These are phyloP conservation scores for Oncorhynchus tshawytscha DNA, from an alignment of 2,113 vertebrate genomes.

Conservation along the genomic window DNA sequence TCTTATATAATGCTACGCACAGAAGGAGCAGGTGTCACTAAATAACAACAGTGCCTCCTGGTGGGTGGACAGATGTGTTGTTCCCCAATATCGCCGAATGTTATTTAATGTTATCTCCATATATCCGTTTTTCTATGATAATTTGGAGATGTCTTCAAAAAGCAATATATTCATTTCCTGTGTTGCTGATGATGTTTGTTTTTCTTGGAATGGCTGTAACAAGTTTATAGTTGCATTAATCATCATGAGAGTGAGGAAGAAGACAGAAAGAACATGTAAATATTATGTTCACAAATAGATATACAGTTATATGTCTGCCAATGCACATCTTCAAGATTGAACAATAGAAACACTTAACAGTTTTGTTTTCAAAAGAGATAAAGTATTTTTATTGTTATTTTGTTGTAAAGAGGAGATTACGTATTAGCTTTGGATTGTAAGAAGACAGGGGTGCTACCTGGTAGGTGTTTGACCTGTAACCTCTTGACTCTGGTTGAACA, in stretches of 20 bases:
- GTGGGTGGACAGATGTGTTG: constrained; percentile 68
- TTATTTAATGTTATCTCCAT: constrained; percentile 51
- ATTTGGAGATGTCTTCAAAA: constrained; percentile 61
- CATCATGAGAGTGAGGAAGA: constrained; percentile 34
- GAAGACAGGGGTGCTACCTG: constrained; percentile 26
- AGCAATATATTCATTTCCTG: constrained; percentile 70
- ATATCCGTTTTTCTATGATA: constrained; percentile 38
- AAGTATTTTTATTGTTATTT: constrained; percentile 65
- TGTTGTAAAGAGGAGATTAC: constrained; percentile 63
- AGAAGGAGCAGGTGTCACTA: constrained; percentile 43
- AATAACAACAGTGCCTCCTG: constrained; percentile 70
- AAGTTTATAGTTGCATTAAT: constrained; percentile 20
- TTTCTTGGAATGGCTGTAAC: constrained; percentile 36
- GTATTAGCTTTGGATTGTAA: constrained; percentile 49
- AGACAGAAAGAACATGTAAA: constrained; percentile 18
- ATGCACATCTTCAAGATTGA: constrained; percentile 36
- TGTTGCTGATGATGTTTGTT: constrained; percentile 51
- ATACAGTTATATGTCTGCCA: constrained; percentile 29
- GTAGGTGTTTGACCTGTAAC: constrained; percentile 38
- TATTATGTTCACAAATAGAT: constrained; percentile 26
- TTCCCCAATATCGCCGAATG: constrained; percentile 62
- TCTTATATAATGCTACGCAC: constrained; percentile 45
- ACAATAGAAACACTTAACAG: constrained; percentile 28
- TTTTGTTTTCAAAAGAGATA: constrained; percentile 52
- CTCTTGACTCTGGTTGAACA: constrained; percentile 13